Conservation (phyloP, 2,888 invertebrate genomes). For the Xylocampa areola region DNA sequence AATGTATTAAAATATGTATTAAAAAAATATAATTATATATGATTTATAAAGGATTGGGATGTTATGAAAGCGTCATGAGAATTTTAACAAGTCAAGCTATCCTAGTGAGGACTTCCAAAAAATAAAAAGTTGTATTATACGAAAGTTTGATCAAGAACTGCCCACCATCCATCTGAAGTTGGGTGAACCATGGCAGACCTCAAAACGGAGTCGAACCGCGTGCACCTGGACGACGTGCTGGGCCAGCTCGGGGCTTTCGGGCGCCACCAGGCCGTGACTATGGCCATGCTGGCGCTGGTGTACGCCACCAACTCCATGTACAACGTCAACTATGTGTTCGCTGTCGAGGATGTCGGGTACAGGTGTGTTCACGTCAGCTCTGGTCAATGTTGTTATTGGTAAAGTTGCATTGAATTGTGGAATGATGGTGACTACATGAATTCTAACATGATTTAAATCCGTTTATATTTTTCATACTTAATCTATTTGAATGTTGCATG, state of each 20-base stretch:
- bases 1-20: too few species aligned
- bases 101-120: too few species aligned
- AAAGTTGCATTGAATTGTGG: background rate
- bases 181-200: conserved; percentile 50
- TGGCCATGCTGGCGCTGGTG: conserved; percentile 81
- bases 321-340: conserved; percentile 85
- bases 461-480: too few species aligned
- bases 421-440: too few species aligned
- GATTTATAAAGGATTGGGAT: too few species aligned
- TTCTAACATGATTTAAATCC: too few species aligned
- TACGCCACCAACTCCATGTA: conserved; percentile 87
- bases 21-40: too few species aligned
- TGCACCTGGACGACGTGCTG: conserved; percentile 83
- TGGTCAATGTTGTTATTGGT: background rate
- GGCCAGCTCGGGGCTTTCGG: conserved; percentile 85
- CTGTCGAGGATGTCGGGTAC: conserved; percentile 81
- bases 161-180: background rate
- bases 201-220: conserved; percentile 47
- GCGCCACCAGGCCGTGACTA: conserved; percentile 80
- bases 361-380: too few species aligned
- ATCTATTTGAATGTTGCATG: too few species aligned
- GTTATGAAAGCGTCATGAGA: too few species aligned
- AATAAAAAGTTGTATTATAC: too few species aligned
- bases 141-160: background rate
- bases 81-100: too few species aligned